These are phyloP conservation scores for Podilymbus podiceps DNA, from an alignment of 2,113 vertebrate species.

Conservation along the genomic window DNA sequence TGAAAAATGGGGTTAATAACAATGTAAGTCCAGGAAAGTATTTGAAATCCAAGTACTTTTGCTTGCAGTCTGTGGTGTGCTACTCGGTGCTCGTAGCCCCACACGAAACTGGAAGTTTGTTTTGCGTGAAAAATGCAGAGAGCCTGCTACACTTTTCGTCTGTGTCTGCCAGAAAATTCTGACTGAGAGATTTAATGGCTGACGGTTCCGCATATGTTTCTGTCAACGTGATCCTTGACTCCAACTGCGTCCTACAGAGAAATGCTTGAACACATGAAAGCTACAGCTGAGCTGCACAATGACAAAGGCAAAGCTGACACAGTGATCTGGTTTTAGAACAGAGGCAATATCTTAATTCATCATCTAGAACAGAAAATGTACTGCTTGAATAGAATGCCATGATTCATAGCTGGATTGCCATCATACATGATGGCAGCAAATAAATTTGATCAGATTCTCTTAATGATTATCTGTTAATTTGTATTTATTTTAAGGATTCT, in stretches of 20 bases:
- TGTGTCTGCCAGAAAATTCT: conserved; percentile 42
- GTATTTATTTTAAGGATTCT: neutral
- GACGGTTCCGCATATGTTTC: conserved; percentile 43
- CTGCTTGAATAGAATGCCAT: neutral
- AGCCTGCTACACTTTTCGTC: neutral
- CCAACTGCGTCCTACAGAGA: conserved; percentile 50
- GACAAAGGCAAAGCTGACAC: conserved; percentile 44
- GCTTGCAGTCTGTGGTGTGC: neutral
- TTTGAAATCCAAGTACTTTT: neutral
- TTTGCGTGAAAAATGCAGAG: neutral
- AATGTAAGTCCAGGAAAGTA: neutral
- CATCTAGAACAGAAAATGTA: neutral
- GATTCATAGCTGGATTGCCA: neutral
- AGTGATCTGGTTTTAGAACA: conserved; percentile 34
- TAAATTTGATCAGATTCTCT: neutral
- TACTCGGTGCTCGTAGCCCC: neutral
- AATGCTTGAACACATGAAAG: conserved; percentile 30
- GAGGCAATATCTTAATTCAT: conserved; percentile 43
- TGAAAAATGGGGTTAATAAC: neutral
- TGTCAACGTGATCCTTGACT: conserved; percentile 47
- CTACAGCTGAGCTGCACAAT: conserved; percentile 37
- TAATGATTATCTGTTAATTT: neutral
- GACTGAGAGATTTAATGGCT: conserved; percentile 46
- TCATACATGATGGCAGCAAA: neutral
- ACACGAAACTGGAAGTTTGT: neutral